Conservation (phyloP, 2,888 invertebrate species). For the Leptura quadrifasciata region DNA sequence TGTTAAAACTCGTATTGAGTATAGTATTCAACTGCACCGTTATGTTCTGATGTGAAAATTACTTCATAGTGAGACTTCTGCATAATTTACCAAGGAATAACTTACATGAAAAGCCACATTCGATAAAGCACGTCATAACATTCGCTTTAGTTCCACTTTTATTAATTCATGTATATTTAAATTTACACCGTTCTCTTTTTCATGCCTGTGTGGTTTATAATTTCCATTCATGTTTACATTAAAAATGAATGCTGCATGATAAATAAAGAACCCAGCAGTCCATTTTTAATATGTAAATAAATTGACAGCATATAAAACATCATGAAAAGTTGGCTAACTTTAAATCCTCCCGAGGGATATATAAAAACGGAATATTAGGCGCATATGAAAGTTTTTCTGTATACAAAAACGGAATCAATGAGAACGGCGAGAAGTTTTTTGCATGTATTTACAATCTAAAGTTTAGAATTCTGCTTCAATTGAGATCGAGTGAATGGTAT, state of each 20-base stretch:
- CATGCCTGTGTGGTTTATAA: too few relatives aligned
- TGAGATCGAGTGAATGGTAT: conserved; percentile 46
- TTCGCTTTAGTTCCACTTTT: too few relatives aligned
- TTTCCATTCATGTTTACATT: too few relatives aligned
- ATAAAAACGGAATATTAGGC: conserved; percentile 33
- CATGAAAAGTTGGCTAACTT: conserved; percentile 4
- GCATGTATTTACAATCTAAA: conserved; percentile 50
- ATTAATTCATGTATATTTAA: too few relatives aligned
- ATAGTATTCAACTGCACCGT: too few relatives aligned
- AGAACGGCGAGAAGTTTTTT: conserved; percentile 35
- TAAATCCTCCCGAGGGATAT: background rate
- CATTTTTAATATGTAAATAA: background rate
- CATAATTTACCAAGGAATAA: too few relatives aligned
- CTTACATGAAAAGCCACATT: too few relatives aligned
- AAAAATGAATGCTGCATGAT: background rate
- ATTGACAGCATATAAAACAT: background rate
- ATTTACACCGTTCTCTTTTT: too few relatives aligned
- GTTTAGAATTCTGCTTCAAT: conserved; percentile 47
- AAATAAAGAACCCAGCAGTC: background rate
- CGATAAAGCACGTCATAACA: too few relatives aligned
- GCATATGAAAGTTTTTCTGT: conserved; percentile 36
- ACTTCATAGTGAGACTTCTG: too few relatives aligned
- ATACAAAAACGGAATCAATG: conserved; percentile 40
- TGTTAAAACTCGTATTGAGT: too few relatives aligned
- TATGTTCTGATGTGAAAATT: too few relatives aligned